Base-by-base conservation (phyloP, 2,113 vertebrate genomes). In the Dissostichus mawsoni region DNA sequence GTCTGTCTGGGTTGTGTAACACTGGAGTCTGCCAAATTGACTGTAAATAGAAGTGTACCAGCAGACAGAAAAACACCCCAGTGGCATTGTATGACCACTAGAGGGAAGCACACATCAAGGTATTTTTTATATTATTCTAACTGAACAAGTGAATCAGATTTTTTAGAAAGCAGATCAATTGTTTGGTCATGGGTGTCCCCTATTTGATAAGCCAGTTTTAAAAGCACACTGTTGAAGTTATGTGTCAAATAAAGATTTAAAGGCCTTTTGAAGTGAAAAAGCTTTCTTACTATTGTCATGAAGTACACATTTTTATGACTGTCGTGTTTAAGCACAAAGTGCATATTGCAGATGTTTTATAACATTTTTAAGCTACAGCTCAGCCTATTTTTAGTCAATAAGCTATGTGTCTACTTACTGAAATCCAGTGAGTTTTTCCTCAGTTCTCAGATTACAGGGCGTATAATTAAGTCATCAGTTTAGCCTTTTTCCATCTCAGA, bases 401-500 rank as follows among this genome's bases (percentile, higher is more conserved):
- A 77, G 18, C 74, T 70, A 25, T 73, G 64, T 80, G 75, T 61
- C 74, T 80, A 8, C 53, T 81, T 61, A 52, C 56, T 70, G 50
- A 84, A 65, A 86, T 82, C 73, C 61, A 75, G 71, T 11, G n/a
- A 50, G 55, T 81, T 80, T 80, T 45, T 69, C 69, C 56, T 84
- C 55, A 18, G 18, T 47, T 78, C 76, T 87, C 76, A 72, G 81
- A 87, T 87, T 86, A 80, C 81, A 91, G 72, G 55, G 66, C 5
- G 20, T 74, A 75, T 84, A 90, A 80, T 80, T 86, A 80, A 84
- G 69, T 80, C 72, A 76, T 66, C 68, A 69, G 52, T 86, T 69
- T 67, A 73, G 74, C 79, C 65, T 51, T 72, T 70, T 59, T 51
- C 65, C 33, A 25, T 80, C 70, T 77, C 57, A 57, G 58, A 76